Conservation (phyloP, 2,888 invertebrate species). For the Crematogaster levior region DNA sequence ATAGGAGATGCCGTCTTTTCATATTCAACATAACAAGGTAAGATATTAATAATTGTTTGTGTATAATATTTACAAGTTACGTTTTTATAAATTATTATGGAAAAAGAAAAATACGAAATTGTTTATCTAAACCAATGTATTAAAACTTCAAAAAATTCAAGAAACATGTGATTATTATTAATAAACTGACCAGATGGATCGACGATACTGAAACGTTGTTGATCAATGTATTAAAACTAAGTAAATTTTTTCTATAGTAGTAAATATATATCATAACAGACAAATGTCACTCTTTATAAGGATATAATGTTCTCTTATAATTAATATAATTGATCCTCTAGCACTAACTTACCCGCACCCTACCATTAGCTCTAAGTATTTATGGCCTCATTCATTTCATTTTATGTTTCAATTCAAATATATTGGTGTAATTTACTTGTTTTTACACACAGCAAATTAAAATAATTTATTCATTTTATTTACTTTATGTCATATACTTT, state of each 20-base stretch:
- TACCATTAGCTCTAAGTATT: conserved; percentile 84
- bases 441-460: conserved; percentile 67
- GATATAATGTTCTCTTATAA: conserved; percentile 64
- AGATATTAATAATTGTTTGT: conserved; percentile 11
- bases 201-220: too few species aligned
- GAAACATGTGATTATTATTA: too few species aligned
- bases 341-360: conserved; percentile 85
- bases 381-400: conserved; percentile 82
- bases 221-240: background rate
- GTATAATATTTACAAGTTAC: background rate
- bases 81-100: background rate
- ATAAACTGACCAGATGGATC: too few species aligned
- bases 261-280: conserved; percentile 27
- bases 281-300: conserved; percentile 57
- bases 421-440: conserved; percentile 85
- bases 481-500: background rate
- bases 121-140: background rate
- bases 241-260: background rate
- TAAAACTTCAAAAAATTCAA: too few species aligned
- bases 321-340: conserved; percentile 80
- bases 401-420: conserved; percentile 85
- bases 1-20: background rate
- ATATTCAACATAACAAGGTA: conserved; percentile 35
- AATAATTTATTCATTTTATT: background rate
- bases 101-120: conserved; percentile 14